Evolutionary conservation across 2,113 vertebrate species (phyloP).

Genomic region (Sisor rabdophorus): DNA sequence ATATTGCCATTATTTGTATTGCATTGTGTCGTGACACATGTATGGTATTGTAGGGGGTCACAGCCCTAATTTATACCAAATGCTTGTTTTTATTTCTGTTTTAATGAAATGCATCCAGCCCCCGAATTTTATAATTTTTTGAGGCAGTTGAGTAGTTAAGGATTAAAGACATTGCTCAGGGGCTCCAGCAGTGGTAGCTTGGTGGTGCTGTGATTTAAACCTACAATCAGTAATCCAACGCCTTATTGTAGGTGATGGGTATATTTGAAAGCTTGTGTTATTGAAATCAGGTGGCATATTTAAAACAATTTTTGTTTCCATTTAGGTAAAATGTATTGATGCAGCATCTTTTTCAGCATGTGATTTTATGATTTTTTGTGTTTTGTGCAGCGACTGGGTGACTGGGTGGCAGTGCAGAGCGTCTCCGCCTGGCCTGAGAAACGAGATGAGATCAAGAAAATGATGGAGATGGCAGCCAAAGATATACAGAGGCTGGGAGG

Average conservation of each 20-base stretch:
- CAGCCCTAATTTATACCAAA: not conserved
- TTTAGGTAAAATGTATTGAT: not conserved
- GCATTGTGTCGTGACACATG: too few species aligned
- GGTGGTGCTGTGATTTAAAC: too few species aligned
- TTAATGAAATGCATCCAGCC: not conserved
- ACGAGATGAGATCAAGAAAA: constrained; percentile 79
- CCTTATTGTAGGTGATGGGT: too few species aligned
- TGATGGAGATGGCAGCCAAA: constrained; percentile 87
- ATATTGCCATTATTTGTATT: too few species aligned
- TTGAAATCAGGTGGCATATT: not conserved
- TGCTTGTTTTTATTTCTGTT: not conserved
- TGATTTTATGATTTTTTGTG: not conserved
- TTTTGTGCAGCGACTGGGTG: constrained; percentile 73
- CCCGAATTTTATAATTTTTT: not conserved
- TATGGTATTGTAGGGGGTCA: too few species aligned
- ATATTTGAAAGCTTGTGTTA: too few species aligned
- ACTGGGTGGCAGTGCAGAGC: constrained; percentile 92
- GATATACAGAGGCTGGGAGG: constrained; percentile 86
- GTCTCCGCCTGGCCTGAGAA: constrained; percentile 95
- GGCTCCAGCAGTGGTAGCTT: too few species aligned
- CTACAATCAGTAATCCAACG: too few species aligned
- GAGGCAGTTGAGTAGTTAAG: too few species aligned
- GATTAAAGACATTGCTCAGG: too few species aligned
- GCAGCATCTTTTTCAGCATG: not conserved
- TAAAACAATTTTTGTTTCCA: not conserved